Evolutionary conservation across 2,888 invertebrate genomes (phyloP).

Genomic region (Dynastes grantii): DNA sequence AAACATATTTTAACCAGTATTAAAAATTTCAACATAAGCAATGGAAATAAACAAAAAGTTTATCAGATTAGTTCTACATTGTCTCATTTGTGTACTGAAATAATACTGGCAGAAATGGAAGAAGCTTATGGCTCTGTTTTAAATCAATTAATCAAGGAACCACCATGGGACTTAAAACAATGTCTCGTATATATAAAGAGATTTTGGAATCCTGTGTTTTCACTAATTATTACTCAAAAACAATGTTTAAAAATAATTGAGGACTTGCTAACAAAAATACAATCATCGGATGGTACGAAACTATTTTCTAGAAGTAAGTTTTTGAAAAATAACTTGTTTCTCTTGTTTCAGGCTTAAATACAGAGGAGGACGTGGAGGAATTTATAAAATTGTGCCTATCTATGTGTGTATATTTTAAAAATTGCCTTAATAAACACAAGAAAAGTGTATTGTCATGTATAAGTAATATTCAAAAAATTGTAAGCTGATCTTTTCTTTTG

Average conservation of each 20-base stretch:
- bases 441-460: conserved; percentile 53
- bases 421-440: conserved; percentile 53
- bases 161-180: conserved; percentile 74
- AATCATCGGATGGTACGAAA: conserved; percentile 58
- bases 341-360: conserved; percentile 58
- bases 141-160: conserved; percentile 72
- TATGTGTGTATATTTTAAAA: conserved; percentile 56
- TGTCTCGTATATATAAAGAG: conserved; percentile 74
- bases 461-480: conserved; percentile 56
- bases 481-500: conserved; percentile 28
- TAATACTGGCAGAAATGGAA: conserved; percentile 74
- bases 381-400: conserved; percentile 55
- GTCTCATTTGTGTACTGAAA: conserved; percentile 60
- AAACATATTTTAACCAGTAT: conserved; percentile 58
- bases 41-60: conserved; percentile 52
- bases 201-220: conserved; percentile 77
- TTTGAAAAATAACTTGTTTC: background rate
- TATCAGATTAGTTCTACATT: conserved; percentile 60
- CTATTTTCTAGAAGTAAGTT: conserved; percentile 40
- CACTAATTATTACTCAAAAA: conserved; percentile 65
- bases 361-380: conserved; percentile 50
- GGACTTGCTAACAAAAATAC: conserved; percentile 59
- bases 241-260: conserved; percentile 63
- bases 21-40: conserved; percentile 28
- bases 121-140: conserved; percentile 74